Evolutionary conservation across 2,888 invertebrate genomes (phyloP).

Genomic region (Micoletzkya japonica): DNA sequence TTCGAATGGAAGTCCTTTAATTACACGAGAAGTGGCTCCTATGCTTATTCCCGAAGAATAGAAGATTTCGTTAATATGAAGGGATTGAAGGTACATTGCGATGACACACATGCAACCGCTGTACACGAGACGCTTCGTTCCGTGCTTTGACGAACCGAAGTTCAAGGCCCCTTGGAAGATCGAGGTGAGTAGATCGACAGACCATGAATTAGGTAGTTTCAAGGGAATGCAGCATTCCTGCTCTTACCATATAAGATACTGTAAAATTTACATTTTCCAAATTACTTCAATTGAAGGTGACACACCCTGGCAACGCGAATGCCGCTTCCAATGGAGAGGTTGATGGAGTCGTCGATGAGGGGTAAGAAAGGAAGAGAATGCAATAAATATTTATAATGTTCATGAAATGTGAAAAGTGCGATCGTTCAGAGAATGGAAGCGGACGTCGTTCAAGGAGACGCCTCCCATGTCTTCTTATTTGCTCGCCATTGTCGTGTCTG

Average conservation of each 20-base stretch:
- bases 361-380: slow-evolving; percentile 1
- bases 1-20: no score
- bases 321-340: slow-evolving; percentile 50
- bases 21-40: no score
- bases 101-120: slow-evolving; percentile 59
- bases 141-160: slow-evolving; percentile 62
- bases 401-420: no score
- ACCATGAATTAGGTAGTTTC: neutral
- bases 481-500: slow-evolving; percentile 84
- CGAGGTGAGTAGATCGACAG: neutral
- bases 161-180: slow-evolving; percentile 36
- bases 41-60: neutral
- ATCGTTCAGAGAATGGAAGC: slow-evolving; percentile 64
- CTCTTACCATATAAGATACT: neutral
- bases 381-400: no score
- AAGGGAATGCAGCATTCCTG: neutral
- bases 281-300: slow-evolving; percentile 38
- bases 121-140: slow-evolving; percentile 55
- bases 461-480: slow-evolving; percentile 82
- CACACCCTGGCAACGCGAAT: slow-evolving; percentile 41
- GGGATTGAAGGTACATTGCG: slow-evolving; percentile 43
- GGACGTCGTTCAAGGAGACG: slow-evolving; percentile 70
- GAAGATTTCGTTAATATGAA: no score
- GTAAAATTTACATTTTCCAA: neutral
- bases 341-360: slow-evolving; percentile 36